A percentile compares a stretch with the other conserved stretches of the same genome.
These are phyloP conservation scores for Drosophila kepulauana DNA, from an alignment of 1,140 invertebrate genomes.

Conservation along the genomic window DNA sequence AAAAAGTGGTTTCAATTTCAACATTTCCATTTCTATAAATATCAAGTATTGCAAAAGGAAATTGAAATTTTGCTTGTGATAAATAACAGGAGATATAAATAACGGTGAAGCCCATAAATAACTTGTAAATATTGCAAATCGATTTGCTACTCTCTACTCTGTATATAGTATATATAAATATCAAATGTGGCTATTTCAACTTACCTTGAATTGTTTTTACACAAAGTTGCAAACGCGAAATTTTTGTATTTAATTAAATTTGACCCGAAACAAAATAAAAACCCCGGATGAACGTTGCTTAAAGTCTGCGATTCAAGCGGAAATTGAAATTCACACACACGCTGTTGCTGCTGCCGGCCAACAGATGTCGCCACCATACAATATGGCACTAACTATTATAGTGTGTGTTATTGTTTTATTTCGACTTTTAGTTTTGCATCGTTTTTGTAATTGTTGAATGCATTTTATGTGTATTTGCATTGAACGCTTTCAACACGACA, in stretches of 20 bases:
- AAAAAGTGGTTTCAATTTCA: conserved; percentile 28
- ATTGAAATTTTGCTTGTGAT: conserved; percentile 34
- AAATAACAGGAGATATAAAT: conserved; percentile 1
- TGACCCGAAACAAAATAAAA: conserved; percentile 7
- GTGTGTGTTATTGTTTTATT: conserved; percentile 51
- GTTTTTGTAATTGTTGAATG: conserved; percentile 61
- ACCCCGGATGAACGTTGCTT: conserved; percentile 18
- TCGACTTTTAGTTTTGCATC: conserved; percentile 60
- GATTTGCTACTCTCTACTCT: not conserved
- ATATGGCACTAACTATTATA: not conserved
- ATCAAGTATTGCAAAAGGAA: conserved; percentile 32
- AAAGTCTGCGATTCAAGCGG: conserved; percentile 51
- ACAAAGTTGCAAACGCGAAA: not conserved
- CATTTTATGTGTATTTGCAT: conserved; percentile 66
- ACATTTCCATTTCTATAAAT: conserved; percentile 20
- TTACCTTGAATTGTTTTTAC: conserved; percentile 6
- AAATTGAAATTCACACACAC: conserved; percentile 63
- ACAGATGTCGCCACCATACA: conserved; percentile 48
- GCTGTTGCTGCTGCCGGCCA: conserved; percentile 26
- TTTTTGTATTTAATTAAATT: conserved; percentile 6
- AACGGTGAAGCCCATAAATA: not conserved
- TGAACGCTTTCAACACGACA: conserved; percentile 48
- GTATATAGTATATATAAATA: too few species aligned
- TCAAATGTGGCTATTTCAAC: not conserved
- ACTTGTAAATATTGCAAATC: not conserved